phyloP scores from a whole-genome alignment of 2,888 invertebrate genomes.

The Digitonthophagus gazella region DNA sequence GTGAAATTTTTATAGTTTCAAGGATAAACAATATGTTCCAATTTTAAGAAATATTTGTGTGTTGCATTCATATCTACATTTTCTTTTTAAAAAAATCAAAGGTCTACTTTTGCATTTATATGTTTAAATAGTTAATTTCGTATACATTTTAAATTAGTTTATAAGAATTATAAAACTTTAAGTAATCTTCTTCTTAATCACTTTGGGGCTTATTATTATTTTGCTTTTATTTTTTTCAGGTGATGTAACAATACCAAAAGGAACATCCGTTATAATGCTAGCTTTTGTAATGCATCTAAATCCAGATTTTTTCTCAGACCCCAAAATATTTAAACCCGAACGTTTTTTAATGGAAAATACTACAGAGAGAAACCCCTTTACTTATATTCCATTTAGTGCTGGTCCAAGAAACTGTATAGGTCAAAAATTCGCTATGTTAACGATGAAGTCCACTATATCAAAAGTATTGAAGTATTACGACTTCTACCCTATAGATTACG shows the following conservation, averaged over 20 bases:
- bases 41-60: too few species aligned
- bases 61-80: too few species aligned
- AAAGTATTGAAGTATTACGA: not conserved
- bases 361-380: not conserved
- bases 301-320: conserved; percentile 1
- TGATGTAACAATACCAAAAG: not conserved
- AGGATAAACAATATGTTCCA: too few species aligned
- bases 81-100: too few species aligned
- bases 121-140: not conserved
- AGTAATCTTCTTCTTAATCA: too few species aligned
- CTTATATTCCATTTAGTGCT: conserved; percentile 4
- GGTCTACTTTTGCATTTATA: too few species aligned
- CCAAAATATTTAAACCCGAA: not conserved
- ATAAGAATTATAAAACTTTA: not conserved
- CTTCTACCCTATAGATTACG: not conserved
- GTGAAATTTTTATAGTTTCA: too few species aligned
- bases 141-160: not conserved
- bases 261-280: not conserved
- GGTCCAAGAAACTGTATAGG: conserved; percentile 10
- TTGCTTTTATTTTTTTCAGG: not conserved
- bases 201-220: too few species aligned
- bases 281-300: not conserved
- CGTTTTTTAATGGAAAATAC: not conserved
- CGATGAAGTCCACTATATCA: conserved; percentile 8
- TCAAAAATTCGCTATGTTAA: conserved; percentile 6